Conservation (phyloP, 2,888 invertebrate species). For the Clepsis dumicolana region DNA sequence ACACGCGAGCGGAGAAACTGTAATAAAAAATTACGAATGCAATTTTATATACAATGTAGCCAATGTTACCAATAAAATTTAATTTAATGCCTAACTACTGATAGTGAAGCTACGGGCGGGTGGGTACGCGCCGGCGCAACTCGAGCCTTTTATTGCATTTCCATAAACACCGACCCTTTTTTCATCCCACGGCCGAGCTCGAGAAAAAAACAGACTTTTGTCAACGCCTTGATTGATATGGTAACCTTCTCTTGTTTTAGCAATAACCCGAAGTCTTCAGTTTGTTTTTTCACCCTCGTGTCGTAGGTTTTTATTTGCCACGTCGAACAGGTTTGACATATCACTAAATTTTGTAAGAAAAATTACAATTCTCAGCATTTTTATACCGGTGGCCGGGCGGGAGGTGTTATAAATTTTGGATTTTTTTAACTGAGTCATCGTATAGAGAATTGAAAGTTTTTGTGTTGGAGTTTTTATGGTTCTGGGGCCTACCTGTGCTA, state of each 20-base stretch:
- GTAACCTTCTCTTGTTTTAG: constrained; percentile 85
- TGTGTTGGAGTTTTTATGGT: constrained; percentile 73
- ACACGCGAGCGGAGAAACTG: too few relatives aligned
- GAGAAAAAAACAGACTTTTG: constrained; percentile 78
- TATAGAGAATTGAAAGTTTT: constrained; percentile 73
- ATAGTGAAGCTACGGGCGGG: constrained; percentile 17
- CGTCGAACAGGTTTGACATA: constrained; percentile 83
- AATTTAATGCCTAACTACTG: neutral
- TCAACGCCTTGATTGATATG: constrained; percentile 85
- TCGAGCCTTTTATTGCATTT: constrained; percentile 60
- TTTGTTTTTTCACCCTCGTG: constrained; percentile 66
- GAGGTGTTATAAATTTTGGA: constrained; percentile 79
- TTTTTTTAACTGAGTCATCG: constrained; percentile 76
- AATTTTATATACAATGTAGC: too few relatives aligned
- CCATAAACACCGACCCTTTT: constrained; percentile 81
- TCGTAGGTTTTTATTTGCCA: constrained; percentile 83
- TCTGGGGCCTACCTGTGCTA: constrained; percentile 78
- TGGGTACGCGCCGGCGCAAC: constrained; percentile 18
- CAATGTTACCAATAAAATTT: neutral
- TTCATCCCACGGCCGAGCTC: constrained; percentile 69
- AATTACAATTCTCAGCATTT: constrained; percentile 80
- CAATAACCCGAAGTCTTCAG: constrained; percentile 77
- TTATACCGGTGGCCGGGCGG: constrained; percentile 77
- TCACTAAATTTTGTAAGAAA: constrained; percentile 85
- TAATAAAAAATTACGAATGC: neutral